Evolutionary conservation across 2,797 vertebrate species (phyloP), one percentile per base, ranked within the genome.

Genomic region (Dallia pectoralis): DNA sequence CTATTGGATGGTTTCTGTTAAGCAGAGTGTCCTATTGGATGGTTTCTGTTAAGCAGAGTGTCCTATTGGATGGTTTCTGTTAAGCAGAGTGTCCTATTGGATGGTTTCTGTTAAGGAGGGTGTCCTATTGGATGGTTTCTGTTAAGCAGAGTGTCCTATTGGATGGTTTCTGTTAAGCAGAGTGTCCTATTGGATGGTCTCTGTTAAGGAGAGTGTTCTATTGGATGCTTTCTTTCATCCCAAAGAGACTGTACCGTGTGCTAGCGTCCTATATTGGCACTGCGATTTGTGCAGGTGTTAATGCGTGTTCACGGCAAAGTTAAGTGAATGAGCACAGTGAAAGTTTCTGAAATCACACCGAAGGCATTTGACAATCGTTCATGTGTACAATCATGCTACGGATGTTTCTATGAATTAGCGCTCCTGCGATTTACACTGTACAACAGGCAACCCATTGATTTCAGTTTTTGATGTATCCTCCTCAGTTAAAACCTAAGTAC

Each of bases 401-500:
- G 16, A 27, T 68, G 44, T 68, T 27, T 68, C 16, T 47, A 66
- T 68, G 47, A 48, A 66, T 40, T n/a, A 66, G 64, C 40, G 14
- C 40, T 14, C 11, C 40, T 44, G 67, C 18, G 44, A 48, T 18
- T 6, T 48, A 68, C 71, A 70, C 74, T 70, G 69, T 72, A 67
- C 79, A 63, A 61, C 77, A 79, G 79, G 70, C 61, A 80, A 67
- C 59, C 72, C 80, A 80, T 83, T 84, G 56, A 78, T 83, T 79
- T 81, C 25, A 11, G 30, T 62, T 66, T 77, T 36, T 71, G 16
- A 77, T 79, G 77, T 79, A 76, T 85, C 81, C 74, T 79, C 71
- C 70, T 80, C 48, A 75, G 74, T 83, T 78, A 80, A 85, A 84
- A 79, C 49, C 30, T 32, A 80, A 64, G 69, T 76, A 79, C 74